These are phyloP conservation scores for Troilus luridus DNA, from an alignment of 2,888 invertebrate genomes.

Conservation along the genomic window DNA sequence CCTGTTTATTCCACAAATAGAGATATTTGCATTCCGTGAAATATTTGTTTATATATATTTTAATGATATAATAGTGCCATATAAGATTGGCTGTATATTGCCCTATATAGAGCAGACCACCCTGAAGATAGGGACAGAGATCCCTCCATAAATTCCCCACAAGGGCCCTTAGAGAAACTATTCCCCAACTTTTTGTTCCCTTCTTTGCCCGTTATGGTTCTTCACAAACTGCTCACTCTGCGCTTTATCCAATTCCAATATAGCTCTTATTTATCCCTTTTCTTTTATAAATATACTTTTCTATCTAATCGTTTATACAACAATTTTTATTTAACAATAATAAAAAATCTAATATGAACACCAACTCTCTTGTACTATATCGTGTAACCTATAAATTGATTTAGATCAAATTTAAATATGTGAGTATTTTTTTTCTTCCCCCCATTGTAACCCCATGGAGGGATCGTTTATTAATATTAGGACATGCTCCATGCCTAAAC, in stretches of 20 bases:
- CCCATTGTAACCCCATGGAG: too few species aligned
- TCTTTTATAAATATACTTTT: background rate
- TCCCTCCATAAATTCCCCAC: background rate
- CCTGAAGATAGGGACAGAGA: background rate
- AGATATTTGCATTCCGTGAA: too few species aligned
- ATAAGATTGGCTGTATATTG: background rate
- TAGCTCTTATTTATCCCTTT: background rate
- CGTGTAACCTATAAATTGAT: too few species aligned
- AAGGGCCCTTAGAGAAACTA: background rate
- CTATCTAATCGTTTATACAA: background rate
- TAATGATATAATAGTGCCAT: background rate
- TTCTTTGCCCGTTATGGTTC: background rate
- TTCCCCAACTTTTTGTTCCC: background rate
- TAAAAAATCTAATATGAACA: background rate
- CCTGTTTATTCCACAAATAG: too few species aligned
- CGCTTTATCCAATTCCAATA: background rate
- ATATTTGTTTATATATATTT: background rate
- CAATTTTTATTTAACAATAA: background rate
- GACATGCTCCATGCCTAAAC: too few species aligned
- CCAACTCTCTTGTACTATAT: too few species aligned
- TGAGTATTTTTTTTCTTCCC: too few species aligned
- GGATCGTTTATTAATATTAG: too few species aligned
- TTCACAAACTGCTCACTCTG: conserved; percentile 1
- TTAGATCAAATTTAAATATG: too few species aligned
- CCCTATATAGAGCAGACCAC: background rate